phyloP scores from a whole-genome alignment of 2,113 vertebrate species.

The Pseudopodoces humilis region DNA sequence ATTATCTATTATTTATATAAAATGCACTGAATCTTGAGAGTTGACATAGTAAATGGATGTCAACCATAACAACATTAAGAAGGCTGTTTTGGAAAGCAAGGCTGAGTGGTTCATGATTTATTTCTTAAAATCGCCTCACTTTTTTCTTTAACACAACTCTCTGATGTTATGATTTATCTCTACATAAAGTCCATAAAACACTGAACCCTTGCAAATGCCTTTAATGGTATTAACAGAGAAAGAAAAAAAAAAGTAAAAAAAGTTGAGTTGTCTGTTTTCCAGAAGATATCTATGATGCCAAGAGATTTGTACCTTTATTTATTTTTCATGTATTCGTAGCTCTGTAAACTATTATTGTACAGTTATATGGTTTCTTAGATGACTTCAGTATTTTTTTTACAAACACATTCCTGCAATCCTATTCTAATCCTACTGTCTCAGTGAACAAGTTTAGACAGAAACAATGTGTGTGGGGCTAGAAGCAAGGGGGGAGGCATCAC shows the following conservation, averaged over 20 bases:
- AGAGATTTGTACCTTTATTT: not conserved
- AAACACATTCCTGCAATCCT: not conserved
- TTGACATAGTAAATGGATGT: not conserved
- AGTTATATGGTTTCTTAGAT: not conserved
- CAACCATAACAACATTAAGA: not conserved
- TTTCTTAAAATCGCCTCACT: not conserved
- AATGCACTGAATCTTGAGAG: not conserved
- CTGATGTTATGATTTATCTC: not conserved
- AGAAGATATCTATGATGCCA: not conserved
- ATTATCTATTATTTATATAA: not conserved
- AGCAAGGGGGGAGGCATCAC: rapidly evolving
- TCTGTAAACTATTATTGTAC: no score
- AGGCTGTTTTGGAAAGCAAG: not conserved
- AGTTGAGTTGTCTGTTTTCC: not conserved
- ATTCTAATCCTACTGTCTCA: not conserved
- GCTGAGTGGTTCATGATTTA: not conserved
- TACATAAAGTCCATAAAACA: not conserved
- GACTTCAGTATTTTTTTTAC: not conserved
- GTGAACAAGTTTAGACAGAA: not conserved
- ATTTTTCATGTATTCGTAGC: not conserved
- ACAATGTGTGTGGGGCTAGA: no score
- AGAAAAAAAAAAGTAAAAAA: not conserved
- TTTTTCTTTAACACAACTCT: not conserved
- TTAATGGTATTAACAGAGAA: not conserved
- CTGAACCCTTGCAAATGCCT: not conserved